A percentile compares a stretch with the other conserved stretches of the same genome.
Conservation (phyloP, 2,888 invertebrate genomes). For the Netelia fuscicornis region DNA sequence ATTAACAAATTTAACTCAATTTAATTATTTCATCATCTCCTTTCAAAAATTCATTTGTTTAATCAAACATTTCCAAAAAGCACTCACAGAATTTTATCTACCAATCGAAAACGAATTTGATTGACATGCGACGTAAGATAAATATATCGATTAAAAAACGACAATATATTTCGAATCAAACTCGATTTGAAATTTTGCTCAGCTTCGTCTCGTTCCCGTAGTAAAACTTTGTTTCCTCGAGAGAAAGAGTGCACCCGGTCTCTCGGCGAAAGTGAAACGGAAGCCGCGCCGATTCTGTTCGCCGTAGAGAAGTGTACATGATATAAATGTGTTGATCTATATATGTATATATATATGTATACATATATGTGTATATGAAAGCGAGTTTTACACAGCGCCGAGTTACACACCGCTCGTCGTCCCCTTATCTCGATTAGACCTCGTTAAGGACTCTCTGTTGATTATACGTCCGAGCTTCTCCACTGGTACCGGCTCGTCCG, state of each 20-base stretch:
- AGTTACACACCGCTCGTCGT: constrained; percentile 35
- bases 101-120: no score
- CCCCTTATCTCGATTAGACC: constrained; percentile 66
- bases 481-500: constrained; percentile 46
- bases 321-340: no score
- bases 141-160: no score
- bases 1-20: no score
- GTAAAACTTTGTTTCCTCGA: constrained; percentile 32
- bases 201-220: not conserved
- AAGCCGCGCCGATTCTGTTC: constrained; percentile 42
- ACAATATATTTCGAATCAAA: not conserved
- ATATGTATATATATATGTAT: not conserved
- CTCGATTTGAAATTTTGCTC: constrained; percentile 3
- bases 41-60: no score
- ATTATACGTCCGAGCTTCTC: constrained; percentile 59
- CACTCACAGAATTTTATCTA: no score
- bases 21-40: no score
- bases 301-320: constrained; percentile 31
- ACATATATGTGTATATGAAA: not conserved
- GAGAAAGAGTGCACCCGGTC: not conserved
- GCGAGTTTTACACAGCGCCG: constrained; percentile 17
- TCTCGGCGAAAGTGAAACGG: constrained; percentile 60
- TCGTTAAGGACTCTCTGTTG: constrained; percentile 64
- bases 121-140: no score
- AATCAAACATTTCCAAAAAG: no score